Evolutionary conservation across 2,888 invertebrate genomes (phyloP).

Genomic region (Celastrina argiolus): DNA sequence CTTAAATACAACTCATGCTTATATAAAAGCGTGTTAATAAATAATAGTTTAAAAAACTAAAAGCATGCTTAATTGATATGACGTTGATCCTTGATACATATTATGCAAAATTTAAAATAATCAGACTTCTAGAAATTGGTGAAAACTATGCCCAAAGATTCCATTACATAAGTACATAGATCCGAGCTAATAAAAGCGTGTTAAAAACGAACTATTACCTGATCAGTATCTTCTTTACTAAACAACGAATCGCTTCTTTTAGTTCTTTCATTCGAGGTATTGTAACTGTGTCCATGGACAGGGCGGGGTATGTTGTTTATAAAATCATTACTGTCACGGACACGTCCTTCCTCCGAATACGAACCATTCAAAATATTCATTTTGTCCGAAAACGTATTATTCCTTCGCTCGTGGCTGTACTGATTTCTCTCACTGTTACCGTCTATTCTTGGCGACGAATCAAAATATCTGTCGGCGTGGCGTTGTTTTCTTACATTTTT

Average conservation of each 20-base stretch:
- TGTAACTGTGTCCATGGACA: constrained; percentile 33
- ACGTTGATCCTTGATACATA: no score
- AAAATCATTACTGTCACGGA: constrained; percentile 44
- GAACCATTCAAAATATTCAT: constrained; percentile 51
- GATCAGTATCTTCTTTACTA: constrained; percentile 48
- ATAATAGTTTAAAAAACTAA: no score
- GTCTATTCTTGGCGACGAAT: constrained; percentile 48
- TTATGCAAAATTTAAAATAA: no score
- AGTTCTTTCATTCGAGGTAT: constrained; percentile 40
- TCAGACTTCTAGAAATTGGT: no score
- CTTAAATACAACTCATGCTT: no score
- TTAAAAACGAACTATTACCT: constrained; percentile 42
- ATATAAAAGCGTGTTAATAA: no score
- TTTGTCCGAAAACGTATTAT: constrained; percentile 44
- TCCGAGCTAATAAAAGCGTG: no score
- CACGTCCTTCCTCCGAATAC: constrained; percentile 48
- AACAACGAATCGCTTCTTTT: constrained; percentile 53
- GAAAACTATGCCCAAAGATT: no score
- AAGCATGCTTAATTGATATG: no score
- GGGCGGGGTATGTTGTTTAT: constrained; percentile 42
- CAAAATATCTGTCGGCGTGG: constrained; percentile 36
- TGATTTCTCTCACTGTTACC: constrained; percentile 43
- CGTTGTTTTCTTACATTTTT: constrained; percentile 41
- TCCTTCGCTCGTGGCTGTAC: constrained; percentile 54
- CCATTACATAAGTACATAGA: no score